These are phyloP conservation scores for Okamejei kenojei DNA, from an alignment of 2,797 vertebrate genomes.

Conservation along the genomic window DNA sequence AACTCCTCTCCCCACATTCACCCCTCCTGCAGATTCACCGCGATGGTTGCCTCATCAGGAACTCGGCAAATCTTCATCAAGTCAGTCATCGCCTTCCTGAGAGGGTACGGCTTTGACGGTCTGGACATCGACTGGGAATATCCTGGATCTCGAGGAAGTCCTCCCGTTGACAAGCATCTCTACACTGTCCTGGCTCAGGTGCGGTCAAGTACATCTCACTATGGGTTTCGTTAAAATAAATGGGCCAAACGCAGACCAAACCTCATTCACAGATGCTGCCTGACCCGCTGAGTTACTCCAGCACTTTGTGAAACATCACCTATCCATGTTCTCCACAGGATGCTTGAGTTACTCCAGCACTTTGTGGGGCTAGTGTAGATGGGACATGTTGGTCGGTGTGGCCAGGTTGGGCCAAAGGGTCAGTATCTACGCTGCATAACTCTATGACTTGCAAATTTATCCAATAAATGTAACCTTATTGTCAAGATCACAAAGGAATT, in stretches of 20 bases:
- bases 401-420: no score
- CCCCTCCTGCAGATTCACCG: conserved; percentile 59
- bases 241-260: background rate
- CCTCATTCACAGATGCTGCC: no score
- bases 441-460: no score
- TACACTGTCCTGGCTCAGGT: conserved; percentile 66
- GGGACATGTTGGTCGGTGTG: no score
- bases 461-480: no score
- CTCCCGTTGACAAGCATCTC: conserved; percentile 57
- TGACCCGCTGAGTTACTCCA: no score
- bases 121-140: conserved; percentile 78
- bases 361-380: no score
- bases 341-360: no score
- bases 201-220: background rate
- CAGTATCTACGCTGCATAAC: no score
- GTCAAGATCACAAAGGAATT: no score
- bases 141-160: conserved; percentile 67
- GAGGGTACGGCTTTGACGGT: conserved; percentile 66
- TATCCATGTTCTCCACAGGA: no score
- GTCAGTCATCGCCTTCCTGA: conserved; percentile 64
- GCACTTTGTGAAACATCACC: no score
- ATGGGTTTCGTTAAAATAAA: background rate
- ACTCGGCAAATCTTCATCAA: conserved; percentile 66
- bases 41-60: conserved; percentile 57
- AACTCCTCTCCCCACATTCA: background rate